phyloP scores from a whole-genome alignment of 2,888 invertebrate species.

The Patella depressa region DNA sequence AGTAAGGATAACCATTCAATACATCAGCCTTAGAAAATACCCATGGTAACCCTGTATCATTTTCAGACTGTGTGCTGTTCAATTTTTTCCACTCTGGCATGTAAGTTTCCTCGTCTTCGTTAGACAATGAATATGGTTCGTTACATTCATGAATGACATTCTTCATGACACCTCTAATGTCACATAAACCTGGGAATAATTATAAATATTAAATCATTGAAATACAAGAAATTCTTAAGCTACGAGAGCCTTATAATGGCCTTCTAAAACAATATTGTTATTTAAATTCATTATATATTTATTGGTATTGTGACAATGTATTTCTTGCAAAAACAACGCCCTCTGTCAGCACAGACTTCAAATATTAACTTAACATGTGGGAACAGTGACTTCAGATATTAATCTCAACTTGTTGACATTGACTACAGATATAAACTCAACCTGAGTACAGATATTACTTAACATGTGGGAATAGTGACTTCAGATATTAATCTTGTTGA shows the following conservation, averaged over 20 bases:
- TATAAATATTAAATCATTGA: background rate
- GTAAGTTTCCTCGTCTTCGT: conserved; percentile 60
- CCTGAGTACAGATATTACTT: too few relatives aligned
- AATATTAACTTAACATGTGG: too few relatives aligned
- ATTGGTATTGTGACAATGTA: too few relatives aligned
- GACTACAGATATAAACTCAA: too few relatives aligned
- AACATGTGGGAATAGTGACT: too few relatives aligned
- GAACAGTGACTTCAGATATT: too few relatives aligned
- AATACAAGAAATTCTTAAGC: background rate
- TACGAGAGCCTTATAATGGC: background rate
- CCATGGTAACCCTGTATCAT: conserved; percentile 19
- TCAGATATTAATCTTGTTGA: too few relatives aligned
- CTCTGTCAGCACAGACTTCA: too few relatives aligned
- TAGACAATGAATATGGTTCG: conserved; percentile 49
- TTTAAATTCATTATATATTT: too few relatives aligned
- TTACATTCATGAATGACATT: conserved; percentile 59
- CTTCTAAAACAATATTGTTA: too few relatives aligned
- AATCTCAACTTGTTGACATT: too few relatives aligned
- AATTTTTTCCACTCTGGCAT: conserved; percentile 57
- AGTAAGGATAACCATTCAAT: conserved; percentile 71
- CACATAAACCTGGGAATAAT: conserved; percentile 50
- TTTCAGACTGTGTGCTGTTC: conserved; percentile 28
- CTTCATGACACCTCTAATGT: conserved; percentile 41
- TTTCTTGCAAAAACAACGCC: too few relatives aligned
- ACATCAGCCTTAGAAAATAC: conserved; percentile 62